phyloP scores from a whole-genome alignment of 1,140 invertebrate genomes.

The Campoletis sonorensis region DNA sequence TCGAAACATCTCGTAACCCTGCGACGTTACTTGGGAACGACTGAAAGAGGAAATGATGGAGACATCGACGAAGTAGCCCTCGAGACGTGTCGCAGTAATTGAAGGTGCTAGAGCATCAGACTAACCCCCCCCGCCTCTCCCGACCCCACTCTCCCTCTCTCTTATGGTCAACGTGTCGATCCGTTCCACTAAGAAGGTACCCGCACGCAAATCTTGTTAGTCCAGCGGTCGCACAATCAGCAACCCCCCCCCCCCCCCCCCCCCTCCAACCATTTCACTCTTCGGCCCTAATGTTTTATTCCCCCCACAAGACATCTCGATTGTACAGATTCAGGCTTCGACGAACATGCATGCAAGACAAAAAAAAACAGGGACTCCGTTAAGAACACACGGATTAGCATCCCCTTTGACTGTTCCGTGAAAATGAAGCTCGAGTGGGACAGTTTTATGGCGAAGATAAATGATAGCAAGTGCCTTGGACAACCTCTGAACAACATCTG shows the following conservation, averaged over 20 bases:
- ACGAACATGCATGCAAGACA: not conserved
- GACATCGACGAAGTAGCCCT: not conserved
- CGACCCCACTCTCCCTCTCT: not conserved
- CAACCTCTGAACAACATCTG: too few species aligned
- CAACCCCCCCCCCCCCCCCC: not conserved
- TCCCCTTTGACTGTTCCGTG: not conserved
- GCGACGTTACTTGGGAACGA: constrained; percentile 27
- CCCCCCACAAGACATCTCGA: not conserved
- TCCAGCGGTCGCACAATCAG: not conserved
- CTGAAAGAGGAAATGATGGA: constrained; percentile 15
- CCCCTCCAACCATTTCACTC: not conserved
- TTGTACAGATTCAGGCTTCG: not conserved
- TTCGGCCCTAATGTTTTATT: not conserved
- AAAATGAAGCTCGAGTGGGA: too few species aligned
- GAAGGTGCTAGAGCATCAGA: constrained; percentile 7
- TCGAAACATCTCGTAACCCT: constrained; percentile 26
- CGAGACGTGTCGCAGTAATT: constrained; percentile 19
- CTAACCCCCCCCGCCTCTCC: not conserved
- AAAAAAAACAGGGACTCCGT: not conserved
- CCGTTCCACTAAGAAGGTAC: constrained; percentile 17
- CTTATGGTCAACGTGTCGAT: constrained; percentile 19
- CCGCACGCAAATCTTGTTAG: constrained; percentile 39
- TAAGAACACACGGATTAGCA: not conserved
- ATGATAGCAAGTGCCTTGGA: too few species aligned
- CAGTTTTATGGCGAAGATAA: too few species aligned